Evolutionary conservation across 2,797 vertebrate genomes (phyloP).

Genomic region (Glossophaga mutica): DNA sequence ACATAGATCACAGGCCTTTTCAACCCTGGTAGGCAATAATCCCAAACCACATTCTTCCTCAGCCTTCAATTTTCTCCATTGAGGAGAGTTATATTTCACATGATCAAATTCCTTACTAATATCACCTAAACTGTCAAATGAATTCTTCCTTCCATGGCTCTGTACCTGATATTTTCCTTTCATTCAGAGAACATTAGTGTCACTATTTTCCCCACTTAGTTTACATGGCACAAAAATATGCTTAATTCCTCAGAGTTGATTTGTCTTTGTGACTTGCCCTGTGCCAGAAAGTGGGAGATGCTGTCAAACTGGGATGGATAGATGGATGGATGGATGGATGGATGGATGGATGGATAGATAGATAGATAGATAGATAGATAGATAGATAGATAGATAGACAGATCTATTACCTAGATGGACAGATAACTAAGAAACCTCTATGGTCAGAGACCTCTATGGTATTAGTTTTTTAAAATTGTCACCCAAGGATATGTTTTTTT

Average conservation of each 20-base stretch:
- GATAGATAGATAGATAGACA: background rate
- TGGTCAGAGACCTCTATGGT: background rate
- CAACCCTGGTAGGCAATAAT: background rate
- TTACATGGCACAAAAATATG: background rate
- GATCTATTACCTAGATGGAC: background rate
- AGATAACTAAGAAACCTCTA: background rate
- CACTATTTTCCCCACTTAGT: background rate
- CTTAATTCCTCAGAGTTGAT: background rate
- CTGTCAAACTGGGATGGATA: background rate
- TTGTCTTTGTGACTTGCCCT: background rate
- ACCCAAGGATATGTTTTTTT: background rate
- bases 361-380: background rate
- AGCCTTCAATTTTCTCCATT: background rate
- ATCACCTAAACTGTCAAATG: background rate
- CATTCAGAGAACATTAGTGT: background rate
- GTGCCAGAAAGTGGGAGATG: background rate
- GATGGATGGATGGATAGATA: background rate
- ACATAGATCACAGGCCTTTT: background rate
- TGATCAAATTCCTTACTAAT: background rate
- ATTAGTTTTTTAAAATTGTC: background rate
- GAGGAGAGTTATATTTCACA: slow-evolving; percentile 20
- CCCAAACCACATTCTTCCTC: background rate
- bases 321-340: background rate
- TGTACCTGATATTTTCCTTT: background rate
- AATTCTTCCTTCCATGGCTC: background rate